Base-by-base conservation (phyloP, 2,888 invertebrate species). In the Coremacera marginata region DNA sequence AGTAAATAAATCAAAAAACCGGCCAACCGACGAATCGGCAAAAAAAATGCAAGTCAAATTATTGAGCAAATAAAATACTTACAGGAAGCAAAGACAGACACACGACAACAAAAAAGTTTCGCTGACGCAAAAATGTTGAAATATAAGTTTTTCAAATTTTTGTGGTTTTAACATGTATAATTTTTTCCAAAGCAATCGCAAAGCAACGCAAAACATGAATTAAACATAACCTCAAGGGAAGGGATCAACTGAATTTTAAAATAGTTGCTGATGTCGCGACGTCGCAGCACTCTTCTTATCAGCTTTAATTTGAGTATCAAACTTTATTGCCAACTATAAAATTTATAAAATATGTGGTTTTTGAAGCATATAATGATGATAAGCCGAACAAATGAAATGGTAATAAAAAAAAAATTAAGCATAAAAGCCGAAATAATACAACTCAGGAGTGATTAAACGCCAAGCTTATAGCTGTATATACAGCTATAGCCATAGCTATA, bases 321-420 rank as follows among this genome's bases (percentile, higher is more conserved):
- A 49, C 11, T 8, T 27, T 14, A 60, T 60, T 60, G 22, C 14
- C 11, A 25, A 60, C 25, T 9, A 9, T 25, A 25, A 11, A 44
- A 7, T 44, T 44, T 11, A 14, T 11, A 11, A 44, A 11, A 44
- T 7, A 44, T 44, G 44, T 44, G 44, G 11, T 44, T 44, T 44
- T 14, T 44, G 3, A 11, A 44, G 11, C 44, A 44, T 11, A 8
- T 8, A 44, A 44, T 11, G 44, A 44, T 44, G 44, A 44, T 44
- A 44, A 44, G 76, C 77, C 76, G 74, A 81, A 78, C 7, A 37
- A 37, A 37, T 7, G 7, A 37, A 5, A 7, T 1, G 5, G 1
- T 37, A 80, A 77, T 80, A 75, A 80, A 83, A 82, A 83, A 82
- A 84, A 78, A 83, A 60, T 71, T 25, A 25, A 51, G 62, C 31